These are phyloP conservation scores for Latheticus oryzae DNA, from an alignment of 2,888 invertebrate genomes.

Conservation along the genomic window DNA sequence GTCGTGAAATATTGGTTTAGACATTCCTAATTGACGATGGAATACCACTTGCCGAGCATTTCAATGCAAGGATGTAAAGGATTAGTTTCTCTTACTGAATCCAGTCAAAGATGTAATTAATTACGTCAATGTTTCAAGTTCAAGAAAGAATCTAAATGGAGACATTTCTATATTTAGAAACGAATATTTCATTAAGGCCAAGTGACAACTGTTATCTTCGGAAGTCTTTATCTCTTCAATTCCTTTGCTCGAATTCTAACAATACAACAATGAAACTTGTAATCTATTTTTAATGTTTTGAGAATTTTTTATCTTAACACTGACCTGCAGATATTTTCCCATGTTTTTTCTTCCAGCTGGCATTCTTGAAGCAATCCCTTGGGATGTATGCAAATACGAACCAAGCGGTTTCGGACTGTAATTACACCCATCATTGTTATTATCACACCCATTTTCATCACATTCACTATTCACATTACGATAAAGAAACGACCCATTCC, in stretches of 20 bases:
- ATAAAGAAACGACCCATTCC: conserved; percentile 54
- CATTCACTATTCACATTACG: conserved; percentile 35
- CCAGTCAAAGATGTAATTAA: too few species aligned
- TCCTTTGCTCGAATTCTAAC: conserved; percentile 3
- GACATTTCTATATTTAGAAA: too few species aligned
- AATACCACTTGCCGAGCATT: too few species aligned
- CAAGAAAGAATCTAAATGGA: too few species aligned
- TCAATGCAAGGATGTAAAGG: too few species aligned
- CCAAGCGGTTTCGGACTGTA: conserved; percentile 60
- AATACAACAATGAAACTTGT: neutral
- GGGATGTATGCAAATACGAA: conserved; percentile 61
- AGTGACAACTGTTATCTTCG: conserved; percentile 16
- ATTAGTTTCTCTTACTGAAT: too few species aligned
- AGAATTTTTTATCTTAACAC: conserved; percentile 24
- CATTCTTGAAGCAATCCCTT: conserved; percentile 63
- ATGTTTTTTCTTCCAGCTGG: conserved; percentile 62
- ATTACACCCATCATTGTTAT: conserved; percentile 49
- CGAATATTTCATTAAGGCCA: too few species aligned
- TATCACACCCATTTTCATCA: conserved; percentile 44
- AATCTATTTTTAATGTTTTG: conserved; percentile 19
- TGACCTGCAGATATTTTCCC: conserved; percentile 63
- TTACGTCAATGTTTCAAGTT: neutral
- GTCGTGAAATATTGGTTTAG: conserved; percentile 20
- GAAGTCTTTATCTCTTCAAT: conserved; percentile 36
- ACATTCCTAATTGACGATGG: too few species aligned